phyloP scores from a whole-genome alignment of 2,888 invertebrate genomes.

The Limnephilus lunatus region DNA sequence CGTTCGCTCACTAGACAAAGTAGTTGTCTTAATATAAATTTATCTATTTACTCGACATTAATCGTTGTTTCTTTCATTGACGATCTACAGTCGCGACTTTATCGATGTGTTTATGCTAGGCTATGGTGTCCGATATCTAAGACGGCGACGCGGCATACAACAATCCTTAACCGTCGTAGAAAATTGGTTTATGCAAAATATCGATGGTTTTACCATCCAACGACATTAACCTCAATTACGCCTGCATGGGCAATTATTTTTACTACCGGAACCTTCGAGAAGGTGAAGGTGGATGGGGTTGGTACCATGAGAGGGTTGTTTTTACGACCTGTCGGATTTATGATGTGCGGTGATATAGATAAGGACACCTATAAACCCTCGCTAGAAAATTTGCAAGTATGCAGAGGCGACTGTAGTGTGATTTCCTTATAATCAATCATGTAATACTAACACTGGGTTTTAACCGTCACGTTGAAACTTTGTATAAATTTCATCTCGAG shows the following conservation, averaged over 20 bases:
- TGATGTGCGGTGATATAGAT: neutral
- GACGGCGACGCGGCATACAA: neutral
- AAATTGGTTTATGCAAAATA: neutral
- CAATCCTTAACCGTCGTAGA: neutral
- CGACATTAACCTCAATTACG: neutral
- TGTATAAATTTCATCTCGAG: too few relatives aligned
- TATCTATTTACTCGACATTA: too few relatives aligned
- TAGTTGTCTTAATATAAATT: too few relatives aligned
- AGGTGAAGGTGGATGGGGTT: neutral
- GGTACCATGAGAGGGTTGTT: neutral
- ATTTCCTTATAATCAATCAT: too few relatives aligned
- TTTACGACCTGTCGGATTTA: neutral
- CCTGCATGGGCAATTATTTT: neutral
- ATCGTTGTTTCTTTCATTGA: too few relatives aligned
- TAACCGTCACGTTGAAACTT: too few relatives aligned
- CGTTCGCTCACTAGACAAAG: too few relatives aligned
- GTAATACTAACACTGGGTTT: too few relatives aligned
- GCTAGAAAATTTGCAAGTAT: neutral
- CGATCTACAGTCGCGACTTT: too few relatives aligned
- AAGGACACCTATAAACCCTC: neutral
- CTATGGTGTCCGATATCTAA: neutral
- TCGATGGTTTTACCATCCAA: neutral
- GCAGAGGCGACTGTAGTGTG: too few relatives aligned
- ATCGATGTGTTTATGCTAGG: neutral
- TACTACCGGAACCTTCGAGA: neutral